Conservation (phyloP, 2,888 invertebrate species). For the Eilema depressum region DNA sequence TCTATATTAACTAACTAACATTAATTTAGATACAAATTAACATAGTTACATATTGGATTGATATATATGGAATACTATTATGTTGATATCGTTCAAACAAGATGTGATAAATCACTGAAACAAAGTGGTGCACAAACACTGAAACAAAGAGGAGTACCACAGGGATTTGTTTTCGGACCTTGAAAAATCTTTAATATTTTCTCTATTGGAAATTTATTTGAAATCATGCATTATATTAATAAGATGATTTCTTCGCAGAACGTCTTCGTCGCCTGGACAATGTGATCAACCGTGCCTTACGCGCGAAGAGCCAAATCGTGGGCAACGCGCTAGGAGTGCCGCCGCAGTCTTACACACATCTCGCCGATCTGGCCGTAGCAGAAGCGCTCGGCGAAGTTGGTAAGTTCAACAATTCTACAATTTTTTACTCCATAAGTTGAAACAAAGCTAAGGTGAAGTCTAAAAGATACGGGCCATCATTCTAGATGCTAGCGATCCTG, state of each 20-base stretch:
- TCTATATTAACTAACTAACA: neutral
- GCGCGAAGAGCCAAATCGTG: conserved; percentile 71
- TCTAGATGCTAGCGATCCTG: no score
- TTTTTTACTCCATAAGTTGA: neutral
- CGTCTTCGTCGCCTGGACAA: conserved; percentile 78
- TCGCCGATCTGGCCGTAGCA: conserved; percentile 76
- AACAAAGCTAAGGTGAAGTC: neutral
- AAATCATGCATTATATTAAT: neutral
- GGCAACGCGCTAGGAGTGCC: conserved; percentile 70
- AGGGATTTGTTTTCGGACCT: neutral
- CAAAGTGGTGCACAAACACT: neutral
- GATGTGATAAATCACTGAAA: neutral
- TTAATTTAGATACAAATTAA: neutral
- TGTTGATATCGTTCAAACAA: neutral
- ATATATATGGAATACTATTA: neutral
- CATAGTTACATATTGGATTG: neutral
- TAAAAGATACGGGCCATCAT: no score
- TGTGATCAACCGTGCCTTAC: conserved; percentile 66
- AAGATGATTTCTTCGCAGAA: conserved; percentile 54
- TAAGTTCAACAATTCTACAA: conserved; percentile 26
- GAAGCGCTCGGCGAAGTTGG: conserved; percentile 74
- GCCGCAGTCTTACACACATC: conserved; percentile 55
- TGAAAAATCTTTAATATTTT: neutral
- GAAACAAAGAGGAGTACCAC: neutral
- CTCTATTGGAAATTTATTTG: no score